Base-by-base conservation (phyloP, 2,888 invertebrate genomes). In the Sympetrum striolatum region DNA sequence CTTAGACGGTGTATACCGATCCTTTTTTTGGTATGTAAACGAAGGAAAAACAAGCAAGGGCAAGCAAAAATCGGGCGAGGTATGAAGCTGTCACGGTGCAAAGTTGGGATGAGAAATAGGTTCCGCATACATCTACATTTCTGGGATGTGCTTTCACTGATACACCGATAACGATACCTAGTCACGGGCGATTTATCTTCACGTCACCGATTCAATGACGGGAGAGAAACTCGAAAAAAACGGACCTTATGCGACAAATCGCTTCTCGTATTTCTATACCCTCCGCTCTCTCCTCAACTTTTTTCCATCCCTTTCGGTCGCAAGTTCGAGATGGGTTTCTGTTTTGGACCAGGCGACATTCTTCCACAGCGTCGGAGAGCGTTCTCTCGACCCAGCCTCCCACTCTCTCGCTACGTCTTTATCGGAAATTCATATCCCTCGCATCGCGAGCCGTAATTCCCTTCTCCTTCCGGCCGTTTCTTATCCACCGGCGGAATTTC, bases 341-440 rank as follows among this genome's bases (percentile, higher is more conserved):
- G 31, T 73, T 73, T 73, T 73, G 73, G 73, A 73, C 31, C 73
- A 6, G 73, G 31, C 14, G 73, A 73, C 73, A 73, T 73, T 73
- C 73, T 73, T 73, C 31, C 10, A 12, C 14, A 8, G 12, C 73
- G 73, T 73, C 73, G 31, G 14, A 73, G 25, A 25, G 31, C 73
- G 73, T 73, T 25, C 73, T 6, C n/a, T 18, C 4, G 0, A 8
- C 12, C 60, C 25, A n/a, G n/a, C 64, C 53, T 12, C 25, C 31
- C n/a, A n/a, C 31, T 35, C 58, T 82, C 44, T 82, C 86, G 1
- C 60, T n/a, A n/a, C 86, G 60, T 39, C 86, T 86, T 82, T 86
- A 86, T 86, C 86, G 82, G 60, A 86, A 86, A 86, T 64, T 86
- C 86, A 86, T 86, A 86, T 64, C 86, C 60, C 37, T 35, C 35